Base-by-base conservation (phyloP, 2,888 invertebrate species). In the Nebria brevicollis region DNA sequence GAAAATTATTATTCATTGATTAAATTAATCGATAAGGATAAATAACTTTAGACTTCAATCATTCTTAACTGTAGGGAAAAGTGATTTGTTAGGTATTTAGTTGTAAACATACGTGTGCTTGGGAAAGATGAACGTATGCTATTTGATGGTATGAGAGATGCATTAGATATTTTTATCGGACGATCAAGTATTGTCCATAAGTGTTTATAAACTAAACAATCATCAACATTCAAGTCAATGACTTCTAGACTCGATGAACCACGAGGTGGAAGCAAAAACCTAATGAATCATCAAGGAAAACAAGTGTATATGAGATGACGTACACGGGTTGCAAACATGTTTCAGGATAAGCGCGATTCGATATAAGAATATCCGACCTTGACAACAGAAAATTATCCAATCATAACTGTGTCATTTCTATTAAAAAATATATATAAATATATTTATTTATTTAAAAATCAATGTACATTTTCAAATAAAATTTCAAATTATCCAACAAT, bases 281-380 rank as follows among this genome's bases (percentile, higher is more conserved):
- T 84, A 86, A 86, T 87, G 87, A 87, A 84, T 87, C 87, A 87
- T 84, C 87, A 87, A 87, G 87, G 87, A 87, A 87, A 87, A 87
- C 87, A 78, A 85, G 85, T 84, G 83, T 84, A 86, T 54, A 8
- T 54, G 54, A 54, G 54, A 54, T 54, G 54, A 54, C 54, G 54
- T 54, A 13, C 13, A 54, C 54, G 54, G 86, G 84, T 78, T 82
- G 82, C 82, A 81, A 82, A 83, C 84, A 81, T 68, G 83, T 83
- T 83, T 82, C 54, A 54, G 42, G 11, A 65, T 13, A 76, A 66
- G 64, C 54, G 34, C 64, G 75, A 75, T 75, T 8, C 65, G 5
- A 20, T 26, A 42, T 25, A 66, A 54, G 54, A 54, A 54, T 54
- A 54, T 54, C 11, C 78, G 78, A 78, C 78, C 78, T 78, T 78